Evolutionary conservation across 2,797 vertebrate species (phyloP), one percentile per base, ranked within the genome.

Genomic region (Cyprinodon diabolis): DNA sequence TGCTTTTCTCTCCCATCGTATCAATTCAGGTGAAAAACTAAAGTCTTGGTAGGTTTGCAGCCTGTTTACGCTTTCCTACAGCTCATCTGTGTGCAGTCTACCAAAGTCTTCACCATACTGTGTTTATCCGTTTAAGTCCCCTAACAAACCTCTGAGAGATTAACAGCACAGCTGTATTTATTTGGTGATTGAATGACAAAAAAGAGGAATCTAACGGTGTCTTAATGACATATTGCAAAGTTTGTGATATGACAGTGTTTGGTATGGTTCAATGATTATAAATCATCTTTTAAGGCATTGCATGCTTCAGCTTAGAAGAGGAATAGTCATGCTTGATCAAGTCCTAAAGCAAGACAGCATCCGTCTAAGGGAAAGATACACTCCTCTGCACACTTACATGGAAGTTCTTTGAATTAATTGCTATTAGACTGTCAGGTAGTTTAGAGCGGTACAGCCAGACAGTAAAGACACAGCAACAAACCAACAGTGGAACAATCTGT

Each of bases 301-400:
- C 11, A 43, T 73, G 47, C 69, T 82, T 84, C 63, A 72, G 79
- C 72, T 74, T 56, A 43, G 48, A 79, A 45, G 74, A 76, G 72
- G 81, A 86, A 78, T 77, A 58, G 23, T 87, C 88, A 91, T 91
- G 88, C 88, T 87, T 43, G 66, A 74, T 80, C 78, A 74, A 56
- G 68, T 75, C 82, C 69, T 69, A 60, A 76, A 84, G 84, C 72
- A 80, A 85, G 71, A 82, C 71, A 60, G 75, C 71, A 79, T 77
- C 84, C 77, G 72, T 81, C 83, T 70, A 43, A 35, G 65, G 66
- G 65, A 54, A 52, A 80, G 25, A 79, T 23, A 35, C 78, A 87
- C 85, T 86, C 81, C 77, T 83, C 69, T 73, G 68, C 72, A 71
- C 79, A 89, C 78, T 74, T 79, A 77, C 21, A 75, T 57, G 45